These are phyloP conservation scores for Phoeniculus purpureus DNA, from an alignment of 2,797 vertebrate genomes.

Conservation along the genomic window DNA sequence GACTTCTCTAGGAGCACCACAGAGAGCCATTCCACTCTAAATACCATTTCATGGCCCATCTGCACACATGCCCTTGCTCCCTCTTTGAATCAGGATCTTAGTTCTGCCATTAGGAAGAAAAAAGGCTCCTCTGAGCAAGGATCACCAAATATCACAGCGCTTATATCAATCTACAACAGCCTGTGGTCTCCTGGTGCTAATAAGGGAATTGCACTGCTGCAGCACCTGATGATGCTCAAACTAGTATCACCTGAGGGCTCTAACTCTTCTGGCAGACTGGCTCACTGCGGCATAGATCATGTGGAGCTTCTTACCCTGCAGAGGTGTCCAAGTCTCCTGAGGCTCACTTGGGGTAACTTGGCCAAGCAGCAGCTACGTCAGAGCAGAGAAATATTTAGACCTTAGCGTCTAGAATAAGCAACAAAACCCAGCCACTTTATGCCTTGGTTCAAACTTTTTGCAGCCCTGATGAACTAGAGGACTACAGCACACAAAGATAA, in stretches of 20 bases:
- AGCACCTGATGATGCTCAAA: background rate
- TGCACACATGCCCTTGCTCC: rapidly evolving
- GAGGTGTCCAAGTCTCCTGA: background rate
- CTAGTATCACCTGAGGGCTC: background rate
- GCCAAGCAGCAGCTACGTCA: background rate
- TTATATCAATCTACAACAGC: background rate
- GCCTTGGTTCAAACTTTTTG: background rate
- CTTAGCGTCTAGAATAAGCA: background rate
- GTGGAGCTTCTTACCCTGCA: background rate
- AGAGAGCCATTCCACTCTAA: background rate
- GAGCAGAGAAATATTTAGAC: background rate
- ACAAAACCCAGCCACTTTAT: background rate
- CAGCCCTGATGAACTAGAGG: background rate
- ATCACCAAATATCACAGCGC: background rate
- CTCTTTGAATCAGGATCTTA: background rate
- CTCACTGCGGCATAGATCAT: background rate
- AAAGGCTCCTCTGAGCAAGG: background rate
- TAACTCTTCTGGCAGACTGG: background rate
- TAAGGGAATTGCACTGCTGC: background rate
- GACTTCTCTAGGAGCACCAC: background rate
- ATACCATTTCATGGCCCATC: background rate
- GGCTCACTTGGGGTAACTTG: background rate
- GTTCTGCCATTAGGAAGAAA: background rate
- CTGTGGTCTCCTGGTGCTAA: background rate
- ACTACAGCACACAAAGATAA: background rate